phyloP scores from a whole-genome alignment of 2,888 invertebrate species.

The Luperina nickerlii region DNA sequence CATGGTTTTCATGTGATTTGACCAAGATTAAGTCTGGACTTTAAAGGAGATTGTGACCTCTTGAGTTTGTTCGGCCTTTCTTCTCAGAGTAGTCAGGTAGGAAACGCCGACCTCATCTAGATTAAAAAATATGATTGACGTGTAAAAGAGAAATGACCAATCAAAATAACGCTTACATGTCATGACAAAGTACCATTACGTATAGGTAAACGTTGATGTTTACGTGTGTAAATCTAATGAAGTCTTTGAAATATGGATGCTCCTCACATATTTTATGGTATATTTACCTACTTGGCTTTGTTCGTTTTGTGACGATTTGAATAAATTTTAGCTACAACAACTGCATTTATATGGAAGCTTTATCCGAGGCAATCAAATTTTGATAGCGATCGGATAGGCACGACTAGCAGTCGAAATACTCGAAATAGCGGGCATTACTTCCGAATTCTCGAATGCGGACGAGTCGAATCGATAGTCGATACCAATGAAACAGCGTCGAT shows the following conservation, averaged over 20 bases:
- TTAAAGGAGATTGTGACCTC: no score
- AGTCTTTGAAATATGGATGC: conserved; percentile 66
- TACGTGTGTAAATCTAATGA: conserved; percentile 68
- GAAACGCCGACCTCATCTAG: no score
- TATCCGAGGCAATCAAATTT: conserved; percentile 83
- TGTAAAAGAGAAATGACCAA: not conserved
- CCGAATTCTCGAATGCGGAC: conserved; percentile 84
- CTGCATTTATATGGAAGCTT: conserved; percentile 80
- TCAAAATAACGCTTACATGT: conserved; percentile 37
- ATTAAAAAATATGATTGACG: no score
- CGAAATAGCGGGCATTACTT: conserved; percentile 84
- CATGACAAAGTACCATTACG: conserved; percentile 52
- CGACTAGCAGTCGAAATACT: conserved; percentile 83
- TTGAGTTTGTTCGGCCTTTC: no score
- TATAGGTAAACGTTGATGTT: conserved; percentile 57
- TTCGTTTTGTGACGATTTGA: conserved; percentile 67
- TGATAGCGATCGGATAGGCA: conserved; percentile 86
- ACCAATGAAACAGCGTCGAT: conserved; percentile 89
- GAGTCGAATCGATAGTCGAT: conserved; percentile 88
- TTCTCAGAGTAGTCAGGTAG: no score
- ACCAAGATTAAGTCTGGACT: no score
- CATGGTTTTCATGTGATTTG: no score
- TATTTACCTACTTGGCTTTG: conserved; percentile 63
- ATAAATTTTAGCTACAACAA: conserved; percentile 72
- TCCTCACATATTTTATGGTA: conserved; percentile 62